These are phyloP conservation scores for Rallus crepitans DNA, from an alignment of 2,797 vertebrate genomes.

Conservation along the genomic window DNA sequence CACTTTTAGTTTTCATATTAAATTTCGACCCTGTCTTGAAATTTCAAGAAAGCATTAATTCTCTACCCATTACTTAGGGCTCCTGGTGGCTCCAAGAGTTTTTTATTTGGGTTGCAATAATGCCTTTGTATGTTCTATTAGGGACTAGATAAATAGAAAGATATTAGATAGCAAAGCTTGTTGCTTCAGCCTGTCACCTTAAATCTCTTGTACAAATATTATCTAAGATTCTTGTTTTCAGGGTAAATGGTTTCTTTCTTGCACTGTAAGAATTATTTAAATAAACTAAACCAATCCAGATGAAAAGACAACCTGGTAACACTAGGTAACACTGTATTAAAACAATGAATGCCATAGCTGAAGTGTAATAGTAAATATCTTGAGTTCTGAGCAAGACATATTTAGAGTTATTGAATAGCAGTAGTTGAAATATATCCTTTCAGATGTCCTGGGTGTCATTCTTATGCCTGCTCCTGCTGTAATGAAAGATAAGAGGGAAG, in stretches of 20 bases:
- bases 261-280: not conserved
- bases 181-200: not conserved
- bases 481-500: not conserved
- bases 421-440: not conserved
- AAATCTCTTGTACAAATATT: constrained; percentile 10
- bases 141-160: not conserved
- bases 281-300: not conserved
- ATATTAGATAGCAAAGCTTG: not conserved
- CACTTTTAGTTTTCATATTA: not conserved
- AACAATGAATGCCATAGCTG: not conserved
- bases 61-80: not conserved
- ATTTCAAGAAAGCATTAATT: not conserved
- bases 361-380: not conserved
- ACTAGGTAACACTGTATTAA: not conserved
- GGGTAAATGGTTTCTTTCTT: not conserved
- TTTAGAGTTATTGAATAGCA: not conserved
- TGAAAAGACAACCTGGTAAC: not conserved
- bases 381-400: not conserved
- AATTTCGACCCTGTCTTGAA: not conserved
- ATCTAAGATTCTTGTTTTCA: not conserved
- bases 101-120: not conserved
- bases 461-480: rapidly evolving
- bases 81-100: not conserved
- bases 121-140: not conserved
- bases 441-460: not conserved